phyloP scores from a whole-genome alignment of 2,888 invertebrate genomes.

The Caenorhabditis sp. region DNA sequence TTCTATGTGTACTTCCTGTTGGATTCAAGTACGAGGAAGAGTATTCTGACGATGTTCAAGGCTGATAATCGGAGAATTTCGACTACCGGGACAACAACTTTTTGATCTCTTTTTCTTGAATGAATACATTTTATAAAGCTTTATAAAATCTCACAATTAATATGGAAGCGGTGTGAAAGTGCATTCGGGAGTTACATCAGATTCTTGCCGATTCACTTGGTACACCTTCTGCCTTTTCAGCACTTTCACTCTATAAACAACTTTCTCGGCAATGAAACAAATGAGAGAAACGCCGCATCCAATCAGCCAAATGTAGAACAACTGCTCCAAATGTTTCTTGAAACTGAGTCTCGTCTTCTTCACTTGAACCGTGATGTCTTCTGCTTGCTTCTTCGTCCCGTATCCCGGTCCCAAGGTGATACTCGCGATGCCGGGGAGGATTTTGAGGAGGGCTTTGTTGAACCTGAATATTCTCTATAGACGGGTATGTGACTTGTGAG shows the following conservation, averaged over 20 bases:
- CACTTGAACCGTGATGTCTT: conserved; percentile 66
- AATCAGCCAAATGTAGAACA: conserved; percentile 66
- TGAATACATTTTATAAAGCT: not conserved
- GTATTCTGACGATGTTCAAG: not conserved
- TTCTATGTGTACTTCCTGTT: conserved; percentile 44
- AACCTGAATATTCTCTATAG: too few relatives aligned
- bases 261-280: conserved; percentile 54
- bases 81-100: conserved; percentile 7
- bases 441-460: conserved; percentile 70
- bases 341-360: conserved; percentile 63
- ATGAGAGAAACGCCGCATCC: conserved; percentile 48
- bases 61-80: not conserved
- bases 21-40: conserved; percentile 12
- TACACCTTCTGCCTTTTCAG: conserved; percentile 52
- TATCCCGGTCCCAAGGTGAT: conserved; percentile 72
- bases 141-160: not conserved
- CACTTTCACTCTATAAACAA: conserved; percentile 37
- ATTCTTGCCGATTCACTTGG: conserved; percentile 53
- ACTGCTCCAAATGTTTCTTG: conserved; percentile 65
- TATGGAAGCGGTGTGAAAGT: conserved; percentile 59
- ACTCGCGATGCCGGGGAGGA: conserved; percentile 70
- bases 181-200: conserved; percentile 33
- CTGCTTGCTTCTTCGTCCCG: conserved; percentile 61
- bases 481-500: not conserved
- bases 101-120: too few relatives aligned